Percentiles rank a stretch among this genome's conserved stretches.
Conservation (phyloP, 2,797 vertebrate species). For the Limnodromus scolopaceus region DNA sequence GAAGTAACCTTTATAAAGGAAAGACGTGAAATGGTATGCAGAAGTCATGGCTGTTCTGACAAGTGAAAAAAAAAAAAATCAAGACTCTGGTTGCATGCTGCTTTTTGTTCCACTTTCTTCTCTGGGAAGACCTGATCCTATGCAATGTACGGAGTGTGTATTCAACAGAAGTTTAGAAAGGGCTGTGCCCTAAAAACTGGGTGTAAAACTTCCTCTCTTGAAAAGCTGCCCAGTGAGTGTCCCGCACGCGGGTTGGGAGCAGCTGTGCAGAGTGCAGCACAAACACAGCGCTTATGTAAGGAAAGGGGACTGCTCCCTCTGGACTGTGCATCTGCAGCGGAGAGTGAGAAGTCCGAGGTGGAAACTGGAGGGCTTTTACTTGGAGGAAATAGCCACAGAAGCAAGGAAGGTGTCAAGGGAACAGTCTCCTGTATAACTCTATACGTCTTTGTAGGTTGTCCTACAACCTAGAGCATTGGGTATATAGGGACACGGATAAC, state of each 20-base stretch:
- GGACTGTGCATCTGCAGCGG: not conserved
- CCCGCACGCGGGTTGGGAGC: not conserved
- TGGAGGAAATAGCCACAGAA: not conserved
- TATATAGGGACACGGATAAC: not conserved
- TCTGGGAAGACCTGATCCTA: not conserved
- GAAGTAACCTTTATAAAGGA: not conserved
- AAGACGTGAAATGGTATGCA: not conserved
- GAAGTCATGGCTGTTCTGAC: not conserved
- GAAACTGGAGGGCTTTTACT: not conserved
- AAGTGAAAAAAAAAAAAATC: not conserved
- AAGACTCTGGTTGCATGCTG: fast-evolving
- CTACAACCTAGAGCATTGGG: not conserved
- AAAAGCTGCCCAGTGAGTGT: not conserved
- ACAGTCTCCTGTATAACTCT: not conserved
- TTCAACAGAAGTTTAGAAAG: not conserved
- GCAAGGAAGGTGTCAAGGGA: conserved; percentile 5
- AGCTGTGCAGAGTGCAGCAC: not conserved
- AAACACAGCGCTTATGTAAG: not conserved
- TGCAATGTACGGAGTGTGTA: not conserved
- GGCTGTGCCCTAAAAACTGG: not conserved
- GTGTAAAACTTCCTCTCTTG: not conserved
- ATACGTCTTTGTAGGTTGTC: conserved; percentile 16
- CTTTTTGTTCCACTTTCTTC: not conserved
- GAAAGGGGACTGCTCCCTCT: not conserved
- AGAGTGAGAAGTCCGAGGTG: not conserved